A percentile compares a stretch with the other conserved stretches of the same genome.
Evolutionary conservation across 2,113 vertebrate genomes (phyloP).

Genomic region (cat (Felis catus)): F.catus_Fca126_mat1.0 CM031412.1:37678501-37679000

Average conservation of each 20-base stretch:
- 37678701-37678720: background rate
- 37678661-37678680: background rate
- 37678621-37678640: background rate
- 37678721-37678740: background rate
- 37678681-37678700: background rate
- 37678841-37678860: background rate
- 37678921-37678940: background rate
- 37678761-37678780: background rate
- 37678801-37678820: background rate
- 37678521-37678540: background rate
- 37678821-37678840: background rate
- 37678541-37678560: background rate
- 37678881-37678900: background rate
- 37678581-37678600: background rate
- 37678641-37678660: accelerated
- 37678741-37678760: background rate
- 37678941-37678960: background rate
- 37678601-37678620: background rate
- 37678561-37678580: background rate
- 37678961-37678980: background rate
- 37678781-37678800: background rate
- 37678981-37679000: background rate
- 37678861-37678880: background rate
- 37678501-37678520: background rate
- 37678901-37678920: background rate